Conservation (phyloP, 2,113 vertebrate genomes). For the Prolemur simus region DNA sequence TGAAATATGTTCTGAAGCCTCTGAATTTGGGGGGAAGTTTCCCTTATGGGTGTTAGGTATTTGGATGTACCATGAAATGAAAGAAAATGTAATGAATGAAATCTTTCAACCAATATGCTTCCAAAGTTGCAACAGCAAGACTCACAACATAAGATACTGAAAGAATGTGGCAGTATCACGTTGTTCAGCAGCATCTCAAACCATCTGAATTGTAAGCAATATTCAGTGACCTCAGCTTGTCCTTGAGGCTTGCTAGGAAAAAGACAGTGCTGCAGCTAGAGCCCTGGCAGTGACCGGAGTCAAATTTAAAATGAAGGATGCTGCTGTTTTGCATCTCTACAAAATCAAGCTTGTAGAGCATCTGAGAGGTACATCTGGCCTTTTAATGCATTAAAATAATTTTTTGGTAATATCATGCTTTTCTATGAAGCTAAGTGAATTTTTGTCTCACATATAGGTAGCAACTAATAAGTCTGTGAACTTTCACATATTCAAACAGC, state of each 20-base stretch:
- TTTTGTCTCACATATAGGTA: background rate
- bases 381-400: background rate
- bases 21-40: background rate
- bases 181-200: slow-evolving; percentile 23
- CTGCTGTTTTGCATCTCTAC: background rate
- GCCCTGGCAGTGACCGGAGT: background rate
- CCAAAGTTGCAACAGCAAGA: background rate
- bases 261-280: slow-evolving; percentile 5
- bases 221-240: slow-evolving; percentile 59
- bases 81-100: slow-evolving; percentile 50
- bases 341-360: background rate
- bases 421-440: background rate
- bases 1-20: slow-evolving; percentile 34
- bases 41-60: background rate
- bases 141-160: background rate
- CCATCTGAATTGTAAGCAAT: slow-evolving; percentile 39
- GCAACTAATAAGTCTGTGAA: background rate
- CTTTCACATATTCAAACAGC: background rate
- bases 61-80: slow-evolving; percentile 6
- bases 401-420: background rate
- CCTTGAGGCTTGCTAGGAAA: slow-evolving; percentile 55
- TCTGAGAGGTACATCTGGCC: too few relatives aligned
- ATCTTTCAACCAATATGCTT: background rate
- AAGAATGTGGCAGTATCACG: background rate
- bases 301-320: slow-evolving; percentile 41